A percentile compares a stretch with the other conserved stretches of the same genome.
phyloP scores from a whole-genome alignment of 2,113 vertebrate genomes.

The Laterallus jamaicensis region DNA sequence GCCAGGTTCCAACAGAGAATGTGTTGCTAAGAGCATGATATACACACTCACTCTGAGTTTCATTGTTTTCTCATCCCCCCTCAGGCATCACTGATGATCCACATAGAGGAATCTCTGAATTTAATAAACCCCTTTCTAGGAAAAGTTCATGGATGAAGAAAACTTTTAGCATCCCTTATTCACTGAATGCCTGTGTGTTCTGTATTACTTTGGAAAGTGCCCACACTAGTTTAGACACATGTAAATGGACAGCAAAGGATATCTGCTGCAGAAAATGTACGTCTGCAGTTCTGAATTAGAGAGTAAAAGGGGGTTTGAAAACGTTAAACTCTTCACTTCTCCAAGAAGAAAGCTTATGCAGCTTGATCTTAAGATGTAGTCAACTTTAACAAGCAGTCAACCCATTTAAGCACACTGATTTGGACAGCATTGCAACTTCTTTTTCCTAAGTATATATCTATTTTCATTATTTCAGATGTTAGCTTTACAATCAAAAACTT shows the following conservation, averaged over 20 bases:
- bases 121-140: neutral
- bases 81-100: constrained; percentile 27
- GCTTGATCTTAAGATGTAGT: neutral
- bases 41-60: neutral
- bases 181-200: neutral
- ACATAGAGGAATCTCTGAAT: neutral
- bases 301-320: neutral
- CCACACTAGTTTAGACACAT: neutral
- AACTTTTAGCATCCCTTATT: neutral
- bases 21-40: constrained; percentile 34
- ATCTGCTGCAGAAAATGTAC: neutral
- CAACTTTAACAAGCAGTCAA: neutral
- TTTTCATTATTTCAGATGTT: neutral
- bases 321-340: neutral
- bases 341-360: neutral
- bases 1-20: constrained; percentile 44
- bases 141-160: neutral
- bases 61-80: neutral
- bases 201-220: neutral
- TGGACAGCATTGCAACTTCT: neutral
- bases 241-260: neutral
- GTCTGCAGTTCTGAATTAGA: neutral
- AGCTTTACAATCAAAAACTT: constrained; percentile 4
- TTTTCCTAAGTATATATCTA: neutral
- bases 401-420: neutral